Conservation (phyloP, 2,797 vertebrate genomes). For the Trachops cirrhosus region DNA sequence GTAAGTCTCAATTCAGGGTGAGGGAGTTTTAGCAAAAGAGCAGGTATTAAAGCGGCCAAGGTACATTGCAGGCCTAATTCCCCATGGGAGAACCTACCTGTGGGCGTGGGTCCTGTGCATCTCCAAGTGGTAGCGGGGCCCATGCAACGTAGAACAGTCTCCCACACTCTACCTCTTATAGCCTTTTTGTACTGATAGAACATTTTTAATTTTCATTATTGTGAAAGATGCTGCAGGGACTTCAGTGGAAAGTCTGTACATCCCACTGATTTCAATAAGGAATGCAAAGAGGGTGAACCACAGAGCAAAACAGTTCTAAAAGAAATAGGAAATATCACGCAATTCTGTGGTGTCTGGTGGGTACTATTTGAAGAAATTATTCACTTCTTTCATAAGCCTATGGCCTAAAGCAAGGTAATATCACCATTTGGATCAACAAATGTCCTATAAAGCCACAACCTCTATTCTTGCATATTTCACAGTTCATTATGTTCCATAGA, state of each 20-base stretch:
- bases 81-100: no score
- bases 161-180: not conserved
- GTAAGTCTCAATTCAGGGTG: no score
- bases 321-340: not conserved
- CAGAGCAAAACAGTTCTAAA: not conserved
- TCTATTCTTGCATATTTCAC: slow-evolving; percentile 61
- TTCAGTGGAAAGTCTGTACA: not conserved
- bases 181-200: not conserved
- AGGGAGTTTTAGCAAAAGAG: no score
- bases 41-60: no score
- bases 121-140: no score
- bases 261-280: not conserved
- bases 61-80: no score
- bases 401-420: slow-evolving; percentile 39
- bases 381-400: not conserved
- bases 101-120: no score
- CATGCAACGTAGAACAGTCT: no score
- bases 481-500: slow-evolving; percentile 56
- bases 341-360: not conserved
- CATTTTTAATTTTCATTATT: not conserved
- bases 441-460: slow-evolving; percentile 40
- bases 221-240: not conserved
- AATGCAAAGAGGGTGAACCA: not conserved
- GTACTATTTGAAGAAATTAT: not conserved
- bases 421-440: slow-evolving; percentile 57